Base-by-base conservation (phyloP, 1,140 invertebrate genomes). In the Thalassaphorura encarpata region DNA sequence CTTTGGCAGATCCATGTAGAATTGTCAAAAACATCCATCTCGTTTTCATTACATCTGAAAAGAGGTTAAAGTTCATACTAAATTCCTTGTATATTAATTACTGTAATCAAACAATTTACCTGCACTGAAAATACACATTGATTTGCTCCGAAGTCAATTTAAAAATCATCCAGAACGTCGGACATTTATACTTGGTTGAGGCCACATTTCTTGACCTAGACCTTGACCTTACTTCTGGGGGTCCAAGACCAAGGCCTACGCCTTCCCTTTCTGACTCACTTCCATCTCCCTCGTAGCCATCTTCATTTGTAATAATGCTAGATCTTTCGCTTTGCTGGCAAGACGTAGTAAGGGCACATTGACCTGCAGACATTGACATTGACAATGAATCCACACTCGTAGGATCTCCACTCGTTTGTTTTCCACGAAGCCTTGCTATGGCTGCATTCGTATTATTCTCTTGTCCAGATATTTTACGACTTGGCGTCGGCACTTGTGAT, bases 81-180 rank as follows among this genome's bases (percentile, higher is more conserved):
- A n/a, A n/a, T n/a, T n/a, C n/a, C n/a, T n/a, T n/a, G n/a, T n/a
- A n/a, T n/a, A n/a, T n/a, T n/a, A n/a, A n/a, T n/a, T n/a, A n/a
- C n/a, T n/a, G n/a, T n/a, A n/a, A n/a, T n/a, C n/a, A n/a, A n/a
- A n/a, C n/a, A 11, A 56, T 42, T 57, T 60, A 77, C 72, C 76
- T 72, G 61, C 72, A 70, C 55, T 88, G 85, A 68, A 85, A 87
- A 69, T 81, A 87, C 13, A 83, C 70, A 41, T 78, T 77, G 2
- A 86, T 82, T 41, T 75, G 69, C 60, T 78, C 76, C 40, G 71
- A 66, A 52, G 77, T 75, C 16, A 87, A 73, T 56, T 76, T 75
- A 62, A 86, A 70, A 46, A 87, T 82, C 1, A 87, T 70, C 85
- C 85, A 88, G 69, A 87, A 87, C 66, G 83, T 80, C 0, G 83